Percentiles rank a stretch among this genome's conserved stretches.
These are phyloP conservation scores for Marcusenius ussheri DNA, from an alignment of 2,113 vertebrate species.

Conservation along the genomic window DNA sequence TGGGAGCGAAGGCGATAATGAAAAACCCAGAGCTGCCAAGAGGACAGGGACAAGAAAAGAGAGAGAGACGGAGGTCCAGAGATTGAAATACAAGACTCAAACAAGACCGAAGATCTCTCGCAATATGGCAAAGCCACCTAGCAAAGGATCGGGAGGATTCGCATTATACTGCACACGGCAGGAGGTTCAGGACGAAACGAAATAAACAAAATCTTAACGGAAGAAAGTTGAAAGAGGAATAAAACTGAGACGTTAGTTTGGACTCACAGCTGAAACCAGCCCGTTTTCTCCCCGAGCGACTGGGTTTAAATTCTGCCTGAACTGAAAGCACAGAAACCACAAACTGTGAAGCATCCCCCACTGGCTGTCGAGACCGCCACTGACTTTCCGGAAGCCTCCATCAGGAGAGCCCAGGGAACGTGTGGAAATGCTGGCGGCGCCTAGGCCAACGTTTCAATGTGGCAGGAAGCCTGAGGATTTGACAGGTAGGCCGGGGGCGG, in stretches of 20 bases:
- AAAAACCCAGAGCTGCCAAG: background rate
- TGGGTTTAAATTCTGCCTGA: background rate
- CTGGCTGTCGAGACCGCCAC: background rate
- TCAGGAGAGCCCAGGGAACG: background rate
- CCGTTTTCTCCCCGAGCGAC: background rate
- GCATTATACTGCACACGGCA: background rate
- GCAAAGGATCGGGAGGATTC: background rate
- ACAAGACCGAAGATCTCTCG: background rate
- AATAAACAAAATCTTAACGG: background rate
- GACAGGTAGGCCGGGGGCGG: background rate
- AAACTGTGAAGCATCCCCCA: background rate
- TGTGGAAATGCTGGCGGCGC: background rate
- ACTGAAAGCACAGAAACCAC: background rate
- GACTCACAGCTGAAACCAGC: background rate
- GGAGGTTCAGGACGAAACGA: background rate
- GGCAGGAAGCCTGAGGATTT: background rate
- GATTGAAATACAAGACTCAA: background rate
- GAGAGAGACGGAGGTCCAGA: background rate
- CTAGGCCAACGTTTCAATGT: background rate
- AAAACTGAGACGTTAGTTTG: background rate
- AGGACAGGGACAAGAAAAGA: background rate
- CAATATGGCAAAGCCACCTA: background rate
- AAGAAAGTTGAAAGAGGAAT: background rate
- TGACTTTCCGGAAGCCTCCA: background rate
- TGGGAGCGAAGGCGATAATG: conserved; percentile 1